Evolutionary conservation across 2,888 invertebrate species (phyloP), one percentile per base, ranked within the genome.

Genomic region (Coecobrya sp.): DNA sequence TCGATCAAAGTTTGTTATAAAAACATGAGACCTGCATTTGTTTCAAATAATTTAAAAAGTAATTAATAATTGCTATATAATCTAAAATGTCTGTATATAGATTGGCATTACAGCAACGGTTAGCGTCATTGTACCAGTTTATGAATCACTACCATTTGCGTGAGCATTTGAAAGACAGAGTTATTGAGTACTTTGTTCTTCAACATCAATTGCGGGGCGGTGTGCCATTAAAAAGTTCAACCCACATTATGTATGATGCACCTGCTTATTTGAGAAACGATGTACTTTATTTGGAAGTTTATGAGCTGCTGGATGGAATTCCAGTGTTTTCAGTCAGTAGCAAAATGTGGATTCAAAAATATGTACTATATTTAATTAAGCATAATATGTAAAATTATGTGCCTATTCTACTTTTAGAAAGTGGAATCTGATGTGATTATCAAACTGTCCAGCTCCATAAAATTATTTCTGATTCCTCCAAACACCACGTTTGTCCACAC

Each of bases 241-340:
- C 79, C 0, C 93, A 94, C 76, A 70, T 94, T 8, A 93, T 95
- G 94, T 93, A 93, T 36, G 95, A 95, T 52, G 88, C 94, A 22
- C 95, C 95, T 0, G 90, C 92, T 0, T 95, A 94, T 84, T 79
- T 95, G 10, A 81, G 92, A 22, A 88, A 94, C 13, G 95, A 95
- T 89, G 93, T 92, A 13, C 70, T 95, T 7, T 94, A 92, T 25
- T 55, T 93, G 36, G 94, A 94, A 79, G 94, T 92, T 1, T 49
- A 82, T 10, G 90, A 93, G 11, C 85, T 94, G 36, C 62, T 95
- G 4, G 95, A 95, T 68, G 94, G 94, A 65, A 90, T 94, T 36
- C 95, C 94, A 7, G 84, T 95, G 25, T 94, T 95, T 36, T 93
- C 94, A 11, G 94, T 93, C 62, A 90, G 52, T 65, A 5, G 4